A percentile compares a stretch with the other conserved stretches of the same genome.
phyloP scores from a whole-genome alignment of 2,113 vertebrate genomes.

The Myotis lucifugus region DNA sequence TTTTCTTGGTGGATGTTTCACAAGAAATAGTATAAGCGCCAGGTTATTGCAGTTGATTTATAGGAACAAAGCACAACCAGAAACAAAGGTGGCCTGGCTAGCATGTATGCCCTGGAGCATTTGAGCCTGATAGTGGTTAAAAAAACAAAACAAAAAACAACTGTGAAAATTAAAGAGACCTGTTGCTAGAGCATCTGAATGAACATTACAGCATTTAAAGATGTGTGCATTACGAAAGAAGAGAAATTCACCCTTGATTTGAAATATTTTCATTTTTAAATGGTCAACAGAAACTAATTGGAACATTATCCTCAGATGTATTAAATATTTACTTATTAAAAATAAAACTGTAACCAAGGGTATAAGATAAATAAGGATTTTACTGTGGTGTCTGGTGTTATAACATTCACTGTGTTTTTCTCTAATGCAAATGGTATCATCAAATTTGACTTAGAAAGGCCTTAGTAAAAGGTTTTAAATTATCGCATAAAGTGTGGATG shows the following conservation, averaged over 20 bases:
- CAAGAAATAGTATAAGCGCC: not conserved
- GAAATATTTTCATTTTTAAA: not conserved
- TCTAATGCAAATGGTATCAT: not conserved
- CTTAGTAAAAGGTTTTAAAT: not conserved
- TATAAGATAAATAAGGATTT: not conserved
- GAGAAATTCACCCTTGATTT: not conserved
- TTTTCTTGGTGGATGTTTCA: constrained; percentile 8
- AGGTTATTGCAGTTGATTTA: not conserved
- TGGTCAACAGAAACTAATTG: not conserved
- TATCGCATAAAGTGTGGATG: not conserved
- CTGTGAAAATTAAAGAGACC: not conserved
- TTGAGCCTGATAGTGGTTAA: not conserved
- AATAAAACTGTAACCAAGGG: not conserved
- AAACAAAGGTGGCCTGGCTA: not conserved
- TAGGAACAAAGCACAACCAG: not conserved
- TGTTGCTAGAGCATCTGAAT: not conserved
- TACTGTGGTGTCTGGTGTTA: not conserved
- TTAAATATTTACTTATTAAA: not conserved
- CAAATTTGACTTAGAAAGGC: not conserved
- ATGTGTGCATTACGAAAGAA: not conserved
- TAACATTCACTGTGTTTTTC: not conserved
- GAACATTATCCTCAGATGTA: not conserved
- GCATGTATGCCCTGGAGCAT: not conserved
- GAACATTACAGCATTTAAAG: not conserved
- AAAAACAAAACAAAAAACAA: not conserved